phyloP scores from a whole-genome alignment of 92 coral and sea anemone species.

The Scolanthus callimorphus region DNA sequence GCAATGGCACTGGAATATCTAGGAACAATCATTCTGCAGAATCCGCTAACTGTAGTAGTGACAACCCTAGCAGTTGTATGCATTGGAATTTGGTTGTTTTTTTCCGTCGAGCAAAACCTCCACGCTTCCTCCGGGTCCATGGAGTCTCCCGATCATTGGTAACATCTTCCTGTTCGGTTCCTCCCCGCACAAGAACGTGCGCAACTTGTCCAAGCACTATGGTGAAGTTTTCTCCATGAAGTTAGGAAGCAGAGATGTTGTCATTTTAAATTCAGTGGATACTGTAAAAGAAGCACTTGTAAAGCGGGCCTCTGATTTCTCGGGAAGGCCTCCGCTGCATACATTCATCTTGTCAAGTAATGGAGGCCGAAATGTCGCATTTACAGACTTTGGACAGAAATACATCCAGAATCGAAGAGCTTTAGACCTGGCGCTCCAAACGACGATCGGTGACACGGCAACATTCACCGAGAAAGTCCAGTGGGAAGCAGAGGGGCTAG shows the following conservation, averaged over 20 bases:
- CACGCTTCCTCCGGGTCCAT: constrained; percentile 88
- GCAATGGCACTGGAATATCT: neutral
- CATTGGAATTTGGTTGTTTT: constrained; percentile 12
- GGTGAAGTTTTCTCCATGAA: constrained; percentile 90
- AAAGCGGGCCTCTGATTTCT: constrained; percentile 74
- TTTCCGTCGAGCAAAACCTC: constrained; percentile 3
- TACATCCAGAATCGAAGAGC: constrained; percentile 79
- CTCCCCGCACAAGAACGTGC: constrained; percentile 85
- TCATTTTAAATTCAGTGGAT: constrained; percentile 81
- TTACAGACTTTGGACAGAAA: constrained; percentile 76
- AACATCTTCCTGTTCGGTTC: constrained; percentile 88
- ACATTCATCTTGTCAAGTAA: constrained; percentile 78
- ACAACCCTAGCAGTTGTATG: constrained; percentile 13
- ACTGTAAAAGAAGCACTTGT: constrained; percentile 93
- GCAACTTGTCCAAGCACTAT: constrained; percentile 75
- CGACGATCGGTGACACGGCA: constrained; percentile 57
- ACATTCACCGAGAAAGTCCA: constrained; percentile 52
- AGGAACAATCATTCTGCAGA: neutral
- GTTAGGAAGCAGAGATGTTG: constrained; percentile 86
- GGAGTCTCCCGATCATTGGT: constrained; percentile 86
- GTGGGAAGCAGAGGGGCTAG: constrained; percentile 60
- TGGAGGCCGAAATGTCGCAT: constrained; percentile 84
- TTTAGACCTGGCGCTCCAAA: constrained; percentile 83
- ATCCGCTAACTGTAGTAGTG: neutral
- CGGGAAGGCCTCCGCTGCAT: constrained; percentile 91